Base-by-base conservation (phyloP, 92 coral and sea anemone species). In the Actinostola sp. region DNA sequence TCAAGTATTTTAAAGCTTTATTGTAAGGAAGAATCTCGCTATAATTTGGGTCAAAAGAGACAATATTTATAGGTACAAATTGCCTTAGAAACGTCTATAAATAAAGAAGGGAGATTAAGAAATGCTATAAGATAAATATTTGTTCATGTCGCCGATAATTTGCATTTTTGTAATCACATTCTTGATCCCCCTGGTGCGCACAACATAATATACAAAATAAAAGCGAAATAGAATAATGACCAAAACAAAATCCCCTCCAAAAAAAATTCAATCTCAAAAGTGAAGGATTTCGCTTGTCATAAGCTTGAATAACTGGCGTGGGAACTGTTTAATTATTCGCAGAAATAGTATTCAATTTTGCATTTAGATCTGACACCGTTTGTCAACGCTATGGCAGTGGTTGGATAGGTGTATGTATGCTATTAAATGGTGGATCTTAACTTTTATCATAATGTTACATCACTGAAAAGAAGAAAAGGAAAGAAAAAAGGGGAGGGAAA, bases 321-420 rank as follows among this genome's bases (percentile, higher is more conserved):
- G 21, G 39, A 57, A 27, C n/a, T 30, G n/a, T 9, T 57, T 30
- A 57, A 57, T 57, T 57, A 57, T 57, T 57, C 39, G 63, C 21
- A 30, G 63, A 57, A 57, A 27, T 27, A 27, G 27, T 57, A 20
- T 57, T 57, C 63, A 57, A 57, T 57, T 57, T 57, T 57, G 26
- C 28, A 57, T 57, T 57, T 12, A 9, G 39, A 16, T 21, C 17
- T 30, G 63, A 27, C 63, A 57, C 63, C 35, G 11, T 17, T 7
- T 11, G 27, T 19, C 30, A 2, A 14, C 28, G n/a, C n/a, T n/a
- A n/a, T n/a, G n/a, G n/a, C n/a, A n/a, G n/a, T n/a, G n/a, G n/a
- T n/a, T n/a, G n/a, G n/a, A n/a, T n/a, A n/a, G n/a, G n/a, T n/a
- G n/a, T n/a, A n/a, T n/a, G n/a, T n/a, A n/a, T n/a, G n/a, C n/a